These are phyloP conservation scores for Holocentrus rufus DNA, from an alignment of 2,797 vertebrate species.

Conservation along the genomic window DNA sequence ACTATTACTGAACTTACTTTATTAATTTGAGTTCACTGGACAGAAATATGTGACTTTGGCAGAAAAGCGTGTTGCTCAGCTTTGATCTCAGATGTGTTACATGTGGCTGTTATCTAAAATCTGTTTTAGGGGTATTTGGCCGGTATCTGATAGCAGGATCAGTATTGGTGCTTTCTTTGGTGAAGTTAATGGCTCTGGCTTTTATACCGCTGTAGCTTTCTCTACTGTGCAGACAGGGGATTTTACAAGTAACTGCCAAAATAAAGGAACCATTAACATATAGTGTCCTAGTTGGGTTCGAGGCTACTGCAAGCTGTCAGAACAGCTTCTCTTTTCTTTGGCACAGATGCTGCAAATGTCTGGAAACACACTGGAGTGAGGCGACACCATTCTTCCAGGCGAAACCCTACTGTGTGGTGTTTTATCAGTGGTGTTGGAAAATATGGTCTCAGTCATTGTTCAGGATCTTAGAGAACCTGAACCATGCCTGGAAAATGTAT, in stretches of 20 bases:
- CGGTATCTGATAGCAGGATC: too few species aligned
- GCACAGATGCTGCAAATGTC: slow-evolving; percentile 3
- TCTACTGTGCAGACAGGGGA: not conserved
- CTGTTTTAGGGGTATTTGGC: too few species aligned
- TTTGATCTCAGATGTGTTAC: too few species aligned
- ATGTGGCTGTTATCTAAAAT: too few species aligned
- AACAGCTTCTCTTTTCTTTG: not conserved
- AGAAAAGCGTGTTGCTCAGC: too few species aligned
- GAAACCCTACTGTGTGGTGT: not conserved
- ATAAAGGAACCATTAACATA: not conserved
- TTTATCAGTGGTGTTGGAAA: not conserved
- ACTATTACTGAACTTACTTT: too few species aligned
- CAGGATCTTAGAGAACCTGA: not conserved
- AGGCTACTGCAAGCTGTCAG: not conserved
- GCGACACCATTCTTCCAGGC: not conserved
- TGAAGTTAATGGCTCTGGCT: not conserved
- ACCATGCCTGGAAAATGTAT: not conserved
- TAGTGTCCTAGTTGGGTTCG: not conserved
- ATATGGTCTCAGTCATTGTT: not conserved
- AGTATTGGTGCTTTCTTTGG: not conserved
- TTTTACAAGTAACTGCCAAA: not conserved
- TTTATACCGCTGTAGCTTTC: not conserved
- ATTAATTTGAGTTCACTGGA: not conserved
- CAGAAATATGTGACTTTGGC: not conserved
- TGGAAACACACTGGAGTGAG: not conserved